Percentiles rank a stretch among this genome's conserved stretches.
These are phyloP conservation scores for Leiothrix lutea DNA, from an alignment of 2,113 vertebrate genomes.

Conservation along the genomic window DNA sequence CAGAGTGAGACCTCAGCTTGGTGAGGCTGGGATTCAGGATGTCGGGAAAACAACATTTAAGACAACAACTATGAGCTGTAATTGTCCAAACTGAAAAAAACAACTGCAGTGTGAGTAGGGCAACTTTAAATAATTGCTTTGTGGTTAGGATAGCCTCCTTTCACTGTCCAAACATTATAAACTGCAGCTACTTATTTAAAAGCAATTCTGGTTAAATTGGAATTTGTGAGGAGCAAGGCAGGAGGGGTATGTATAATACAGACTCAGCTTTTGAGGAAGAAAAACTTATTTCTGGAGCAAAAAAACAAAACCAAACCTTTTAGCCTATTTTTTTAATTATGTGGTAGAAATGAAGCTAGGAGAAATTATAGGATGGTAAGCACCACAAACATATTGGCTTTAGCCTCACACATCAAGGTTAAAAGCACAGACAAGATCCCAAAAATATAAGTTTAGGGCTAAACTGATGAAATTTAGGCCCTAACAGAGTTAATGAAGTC, in stretches of 20 bases:
- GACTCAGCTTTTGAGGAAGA: not conserved
- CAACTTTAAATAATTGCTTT: not conserved
- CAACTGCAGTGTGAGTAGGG: not conserved
- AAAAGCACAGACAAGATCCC: not conserved
- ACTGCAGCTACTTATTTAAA: not conserved
- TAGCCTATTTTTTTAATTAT: not conserved
- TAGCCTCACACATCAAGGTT: not conserved
- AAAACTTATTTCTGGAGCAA: not conserved
- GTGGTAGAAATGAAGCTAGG: not conserved
- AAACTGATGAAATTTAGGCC: not conserved
- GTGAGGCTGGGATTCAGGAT: not conserved
- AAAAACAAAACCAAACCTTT: not conserved
- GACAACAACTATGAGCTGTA: not conserved
- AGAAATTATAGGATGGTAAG: not conserved
- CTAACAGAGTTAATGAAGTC: not conserved
- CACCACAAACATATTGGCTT: not conserved
- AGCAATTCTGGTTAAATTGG: not conserved
- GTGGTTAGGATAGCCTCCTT: not conserved
- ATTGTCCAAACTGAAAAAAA: not conserved
- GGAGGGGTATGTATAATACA: too few species aligned
- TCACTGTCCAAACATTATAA: not conserved
- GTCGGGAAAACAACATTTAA: not conserved
- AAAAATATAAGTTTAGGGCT: not conserved
- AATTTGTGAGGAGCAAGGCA: not conserved
- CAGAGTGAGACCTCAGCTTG: not conserved